Evolutionary conservation across 2,797 vertebrate genomes (phyloP), one percentile per base, ranked within the genome.

Genomic region (Characodon lateralis): DNA sequence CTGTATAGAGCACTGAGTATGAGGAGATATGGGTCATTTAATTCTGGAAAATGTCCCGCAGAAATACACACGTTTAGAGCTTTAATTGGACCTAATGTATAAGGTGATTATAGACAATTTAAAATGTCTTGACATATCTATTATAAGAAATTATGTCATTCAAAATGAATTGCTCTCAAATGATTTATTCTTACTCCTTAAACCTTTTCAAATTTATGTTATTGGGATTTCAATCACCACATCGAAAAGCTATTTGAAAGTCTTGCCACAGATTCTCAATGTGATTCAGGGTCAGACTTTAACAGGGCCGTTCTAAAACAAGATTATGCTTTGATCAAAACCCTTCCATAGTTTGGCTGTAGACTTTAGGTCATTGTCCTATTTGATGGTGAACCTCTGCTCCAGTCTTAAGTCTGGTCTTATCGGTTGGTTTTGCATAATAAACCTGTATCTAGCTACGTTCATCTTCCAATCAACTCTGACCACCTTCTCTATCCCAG

Each of bases 1-100:
- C 39, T 13, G 63, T 5, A 41, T 2, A 5, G 9, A 41, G 24
- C 43, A 28, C 13, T 53, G 35, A 43, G 41, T 0, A 14, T 73
- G 51, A 58, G 59, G 61, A 59, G 78, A 78, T 68, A 50, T 41
- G 31, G 58, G 65, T 68, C 69, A 50, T 73, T 66, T 61, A 74
- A 82, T 66, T 28, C 35, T 66, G 63, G 63, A 35, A 66, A 22
- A 68, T 68, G 12, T 24, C 39, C 22, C 20, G 22, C 65, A 68
- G 22, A 68, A 68, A 2, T 65, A 46, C 43, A 43, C 20, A 68
- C 10, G 65, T 68, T 41, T 68, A 68, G 65, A 68, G 39, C 22
- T 68, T 68, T 68, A 43, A 41, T 12, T 41, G 39, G 43, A 68
- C 39, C 65, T 39, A 43, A 24, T 68, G 50, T 51, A 18, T 51